Evolutionary conservation across 2,888 invertebrate genomes (phyloP).

Genomic region (Prenolepis imparis): DNA sequence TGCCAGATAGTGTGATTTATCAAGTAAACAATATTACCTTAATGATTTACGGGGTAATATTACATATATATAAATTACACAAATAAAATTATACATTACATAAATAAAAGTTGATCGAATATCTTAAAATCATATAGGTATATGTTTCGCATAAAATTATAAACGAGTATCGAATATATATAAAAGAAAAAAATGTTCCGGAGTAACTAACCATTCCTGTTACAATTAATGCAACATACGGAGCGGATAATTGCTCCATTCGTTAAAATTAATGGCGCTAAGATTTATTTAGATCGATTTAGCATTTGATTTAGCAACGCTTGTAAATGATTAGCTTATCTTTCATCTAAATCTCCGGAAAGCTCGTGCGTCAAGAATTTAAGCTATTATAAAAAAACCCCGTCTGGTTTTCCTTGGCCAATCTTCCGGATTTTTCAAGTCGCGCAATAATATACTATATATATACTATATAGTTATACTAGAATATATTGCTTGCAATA

Average conservation of each 20-base stretch:
- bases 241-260: background rate
- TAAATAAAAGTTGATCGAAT: background rate
- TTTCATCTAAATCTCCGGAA: background rate
- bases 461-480: background rate
- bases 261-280: slow-evolving; percentile 8
- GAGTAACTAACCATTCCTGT: background rate
- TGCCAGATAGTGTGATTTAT: background rate
- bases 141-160: background rate
- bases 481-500: background rate
- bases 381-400: background rate
- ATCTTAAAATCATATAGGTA: background rate
- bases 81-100: background rate
- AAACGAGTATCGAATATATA: background rate
- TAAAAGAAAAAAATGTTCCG: background rate
- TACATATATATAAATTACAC: background rate
- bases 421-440: background rate
- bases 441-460: background rate
- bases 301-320: slow-evolving; percentile 9
- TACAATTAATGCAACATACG: background rate
- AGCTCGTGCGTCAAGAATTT: background rate
- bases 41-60: background rate
- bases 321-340: slow-evolving; percentile 30
- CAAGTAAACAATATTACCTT: background rate
- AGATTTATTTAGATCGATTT: background rate
- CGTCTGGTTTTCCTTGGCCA: background rate